Evolutionary conservation across 2,888 invertebrate species (phyloP), one percentile per base, ranked within the genome.

Genomic region (Acleris holmiana): DNA sequence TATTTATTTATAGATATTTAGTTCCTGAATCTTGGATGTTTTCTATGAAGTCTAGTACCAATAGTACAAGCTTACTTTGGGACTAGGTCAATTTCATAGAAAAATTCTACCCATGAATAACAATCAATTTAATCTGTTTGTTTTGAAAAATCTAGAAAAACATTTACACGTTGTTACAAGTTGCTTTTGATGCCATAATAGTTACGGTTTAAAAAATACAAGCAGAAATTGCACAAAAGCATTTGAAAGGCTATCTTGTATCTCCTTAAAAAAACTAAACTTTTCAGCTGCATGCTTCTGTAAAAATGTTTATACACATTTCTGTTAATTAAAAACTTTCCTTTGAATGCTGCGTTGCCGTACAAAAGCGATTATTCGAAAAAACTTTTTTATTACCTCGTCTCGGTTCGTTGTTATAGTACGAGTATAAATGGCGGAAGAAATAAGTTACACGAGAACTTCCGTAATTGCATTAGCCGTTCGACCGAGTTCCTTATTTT

Each of bases 391-490:
- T 55, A 60, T 65, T 65, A 60, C 65, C 60, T 60, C 60, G 44
- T 60, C 55, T 60, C 35, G 65, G 65, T 55, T 64, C 55, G 59
- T 62, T 69, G 68, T 15, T 77, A 72, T 78, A 74, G 72, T n/a
- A n/a, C n/a, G n/a, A n/a, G n/a, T 76, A 71, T 73, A 69, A 65
- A 77, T 74, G 75, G 69, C 69, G 69, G 50, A 67, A 66, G 68
- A 48, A 66, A 66, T 66, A 73, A 79, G 73, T 74, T 77, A 68
- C 53, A 53, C 29, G 67, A 71, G 62, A 76, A 82, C 71, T 76
- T 78, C 61, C 62, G 76, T 82, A 84, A 85, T 84, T 80, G 77
- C 79, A 76, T 85, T 84, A 85, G 77, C 71, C 73, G 76, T 75
- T 73, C 74, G 69, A 69, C 71, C 73, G 73, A 74, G 72, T 81